These are phyloP conservation scores for Actinia equina DNA, from an alignment of 64 coral and sea anemone species.

Conservation along the genomic window DNA sequence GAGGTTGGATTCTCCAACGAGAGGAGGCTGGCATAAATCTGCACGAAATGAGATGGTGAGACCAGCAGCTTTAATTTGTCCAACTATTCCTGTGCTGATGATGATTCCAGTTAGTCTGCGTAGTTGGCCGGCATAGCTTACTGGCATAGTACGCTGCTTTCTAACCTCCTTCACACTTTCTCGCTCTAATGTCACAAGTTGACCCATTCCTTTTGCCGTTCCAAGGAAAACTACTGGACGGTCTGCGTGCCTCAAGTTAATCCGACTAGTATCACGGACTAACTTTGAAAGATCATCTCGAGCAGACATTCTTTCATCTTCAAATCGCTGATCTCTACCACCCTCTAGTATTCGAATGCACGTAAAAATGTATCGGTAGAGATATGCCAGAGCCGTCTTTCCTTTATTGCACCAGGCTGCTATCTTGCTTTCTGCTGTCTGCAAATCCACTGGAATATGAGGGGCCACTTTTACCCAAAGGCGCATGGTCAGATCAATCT, in stretches of 20 bases:
- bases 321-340: neutral
- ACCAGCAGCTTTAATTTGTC: neutral
- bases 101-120: neutral
- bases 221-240: constrained; percentile 62
- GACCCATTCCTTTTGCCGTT: constrained; percentile 35
- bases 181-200: constrained; percentile 35
- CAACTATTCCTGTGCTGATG: neutral
- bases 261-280: neutral
- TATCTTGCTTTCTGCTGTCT: constrained; percentile 38
- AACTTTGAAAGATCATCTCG: neutral
- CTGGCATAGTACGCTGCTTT: neutral
- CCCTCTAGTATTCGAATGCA: constrained; percentile 52
- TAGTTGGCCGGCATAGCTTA: neutral
- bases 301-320: neutral
- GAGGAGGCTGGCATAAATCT: constrained; percentile 54
- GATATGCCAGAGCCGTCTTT: constrained; percentile 28
- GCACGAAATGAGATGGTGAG: constrained; percentile 51
- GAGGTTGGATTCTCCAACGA: constrained; percentile 2
- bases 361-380: constrained; percentile 52
- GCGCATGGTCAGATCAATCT: constrained; percentile 59
- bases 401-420: constrained; percentile 25
- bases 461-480: constrained; percentile 58
- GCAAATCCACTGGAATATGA: constrained; percentile 21
- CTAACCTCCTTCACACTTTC: neutral
- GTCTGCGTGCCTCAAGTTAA: constrained; percentile 46